Percentiles rank a stretch among this genome's conserved stretches.
These are phyloP conservation scores for Drosophila bunnanda DNA, from an alignment of 2,888 invertebrate genomes.

Conservation along the genomic window DNA sequence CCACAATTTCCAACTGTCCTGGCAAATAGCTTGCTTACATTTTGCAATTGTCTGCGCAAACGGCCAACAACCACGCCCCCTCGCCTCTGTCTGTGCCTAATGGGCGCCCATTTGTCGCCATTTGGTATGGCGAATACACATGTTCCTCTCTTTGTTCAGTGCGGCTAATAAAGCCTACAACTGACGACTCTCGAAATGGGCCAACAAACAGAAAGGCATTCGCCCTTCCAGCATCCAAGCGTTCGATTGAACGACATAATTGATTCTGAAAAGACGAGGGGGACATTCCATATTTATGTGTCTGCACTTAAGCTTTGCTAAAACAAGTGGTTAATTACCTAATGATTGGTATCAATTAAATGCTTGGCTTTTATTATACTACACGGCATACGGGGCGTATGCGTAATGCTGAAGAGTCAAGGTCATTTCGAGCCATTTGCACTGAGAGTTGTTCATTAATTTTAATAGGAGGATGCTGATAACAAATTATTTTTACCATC, in stretches of 20 bases:
- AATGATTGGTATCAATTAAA: slow-evolving; percentile 23
- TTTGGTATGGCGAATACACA: slow-evolving; percentile 41
- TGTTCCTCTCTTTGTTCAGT: slow-evolving; percentile 30
- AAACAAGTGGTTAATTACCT: slow-evolving; percentile 30
- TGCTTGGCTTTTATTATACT: slow-evolving; percentile 5
- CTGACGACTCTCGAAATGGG: slow-evolving; percentile 18
- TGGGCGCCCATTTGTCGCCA: slow-evolving; percentile 47
- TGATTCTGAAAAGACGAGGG: slow-evolving; percentile 27
- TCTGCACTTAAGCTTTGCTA: slow-evolving; percentile 33
- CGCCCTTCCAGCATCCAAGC: background rate
- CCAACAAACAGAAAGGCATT: background rate
- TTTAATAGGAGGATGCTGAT: background rate
- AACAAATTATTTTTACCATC: background rate
- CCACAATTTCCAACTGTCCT: slow-evolving; percentile 8
- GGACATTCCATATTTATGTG: slow-evolving; percentile 10
- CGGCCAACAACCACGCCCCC: slow-evolving; percentile 22
- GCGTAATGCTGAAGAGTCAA: background rate
- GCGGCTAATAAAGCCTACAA: slow-evolving; percentile 38
- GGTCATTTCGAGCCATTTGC: background rate
- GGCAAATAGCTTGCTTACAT: slow-evolving; percentile 40
- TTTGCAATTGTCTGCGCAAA: slow-evolving; percentile 46
- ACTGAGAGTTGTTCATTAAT: too few species aligned
- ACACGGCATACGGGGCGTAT: slow-evolving; percentile 4
- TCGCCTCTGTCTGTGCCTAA: slow-evolving; percentile 24
- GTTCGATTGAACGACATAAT: slow-evolving; percentile 30